phyloP scores from a whole-genome alignment of 1,140 invertebrate genomes.

The Brachionus sp. region DNA sequence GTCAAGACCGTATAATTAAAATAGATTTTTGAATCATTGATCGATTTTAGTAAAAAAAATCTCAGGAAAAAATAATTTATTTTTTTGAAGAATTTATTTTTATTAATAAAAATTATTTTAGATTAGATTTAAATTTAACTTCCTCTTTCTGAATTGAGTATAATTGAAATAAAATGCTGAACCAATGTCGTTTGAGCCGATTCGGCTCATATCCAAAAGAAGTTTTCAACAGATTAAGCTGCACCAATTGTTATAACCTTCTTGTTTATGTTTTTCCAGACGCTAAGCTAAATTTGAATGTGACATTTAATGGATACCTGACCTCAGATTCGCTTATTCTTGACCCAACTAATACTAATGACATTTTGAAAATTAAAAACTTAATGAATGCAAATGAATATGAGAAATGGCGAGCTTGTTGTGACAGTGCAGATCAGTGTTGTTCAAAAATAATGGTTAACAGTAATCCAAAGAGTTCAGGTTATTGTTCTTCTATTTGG shows the following conservation, averaged over 20 bases:
- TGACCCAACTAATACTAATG: not conserved
- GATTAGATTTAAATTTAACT: not conserved
- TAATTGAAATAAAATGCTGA: not conserved
- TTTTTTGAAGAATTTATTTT: too few relatives aligned
- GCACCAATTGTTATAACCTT: conserved; percentile 20
- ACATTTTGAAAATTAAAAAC: not conserved
- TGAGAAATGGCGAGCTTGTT: conserved; percentile 38
- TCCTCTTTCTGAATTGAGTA: not conserved
- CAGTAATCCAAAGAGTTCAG: not conserved
- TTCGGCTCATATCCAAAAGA: not conserved
- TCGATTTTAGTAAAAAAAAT: too few relatives aligned
- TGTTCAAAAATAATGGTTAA: not conserved
- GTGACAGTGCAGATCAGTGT: not conserved
- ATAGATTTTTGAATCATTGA: too few relatives aligned
- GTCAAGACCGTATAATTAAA: too few relatives aligned
- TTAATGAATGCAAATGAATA: not conserved
- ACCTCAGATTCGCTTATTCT: not conserved
- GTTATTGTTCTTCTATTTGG: conserved; percentile 7
- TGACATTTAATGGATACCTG: not conserved
- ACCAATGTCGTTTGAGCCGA: conserved; percentile 20
- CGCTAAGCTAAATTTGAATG: not conserved
- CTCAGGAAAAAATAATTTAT: too few relatives aligned
- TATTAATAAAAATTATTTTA: not conserved
- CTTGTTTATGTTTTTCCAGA: conserved; percentile 17
- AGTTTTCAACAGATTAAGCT: conserved; percentile 35